Evolutionary conservation across 2,888 invertebrate species (phyloP).

Genomic region (Athripsodes cinereus): DNA sequence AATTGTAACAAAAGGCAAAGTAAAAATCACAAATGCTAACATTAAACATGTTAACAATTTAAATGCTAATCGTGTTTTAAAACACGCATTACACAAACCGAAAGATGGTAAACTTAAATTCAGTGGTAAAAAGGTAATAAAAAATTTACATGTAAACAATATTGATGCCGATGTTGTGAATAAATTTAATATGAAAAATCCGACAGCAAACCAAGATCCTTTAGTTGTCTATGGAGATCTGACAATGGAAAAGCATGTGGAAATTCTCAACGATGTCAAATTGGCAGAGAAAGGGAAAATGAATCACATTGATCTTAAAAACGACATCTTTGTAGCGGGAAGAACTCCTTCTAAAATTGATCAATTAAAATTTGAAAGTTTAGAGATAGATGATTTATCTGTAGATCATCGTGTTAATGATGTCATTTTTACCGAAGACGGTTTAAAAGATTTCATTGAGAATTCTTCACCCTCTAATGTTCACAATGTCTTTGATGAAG

Average conservation of each 20-base stretch:
- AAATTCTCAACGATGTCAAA: slow-evolving; percentile 16
- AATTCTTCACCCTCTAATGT: slow-evolving; percentile 1
- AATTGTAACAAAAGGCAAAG: slow-evolving; percentile 19
- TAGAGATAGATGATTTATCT: slow-evolving; percentile 15
- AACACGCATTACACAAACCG: slow-evolving; percentile 15
- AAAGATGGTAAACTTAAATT: slow-evolving; percentile 19
- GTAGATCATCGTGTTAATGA: slow-evolving; percentile 21
- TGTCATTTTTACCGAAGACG: slow-evolving; percentile 14
- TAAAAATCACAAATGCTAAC: slow-evolving; percentile 15
- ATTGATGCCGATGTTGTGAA: slow-evolving; percentile 34
- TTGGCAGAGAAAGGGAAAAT: slow-evolving; percentile 18
- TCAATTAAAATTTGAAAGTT: slow-evolving; percentile 21
- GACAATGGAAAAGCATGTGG: slow-evolving; percentile 16
- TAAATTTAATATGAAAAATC: slow-evolving; percentile 28
- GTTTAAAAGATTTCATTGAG: slow-evolving; percentile 12
- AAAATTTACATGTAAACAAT: slow-evolving; percentile 28
- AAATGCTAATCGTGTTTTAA: slow-evolving; percentile 16
- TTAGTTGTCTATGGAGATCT: slow-evolving; percentile 19
- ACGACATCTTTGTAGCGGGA: slow-evolving; percentile 17
- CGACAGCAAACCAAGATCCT: slow-evolving; percentile 11
- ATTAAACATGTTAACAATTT: slow-evolving; percentile 16
- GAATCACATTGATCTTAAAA: slow-evolving; percentile 23
- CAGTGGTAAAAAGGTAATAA: slow-evolving; percentile 15
- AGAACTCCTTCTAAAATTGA: background rate
- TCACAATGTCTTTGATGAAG: slow-evolving; percentile 7